Evolutionary conservation across 2,113 vertebrate genomes (phyloP).

Genomic region (Sakesphorus luctuosus): DNA sequence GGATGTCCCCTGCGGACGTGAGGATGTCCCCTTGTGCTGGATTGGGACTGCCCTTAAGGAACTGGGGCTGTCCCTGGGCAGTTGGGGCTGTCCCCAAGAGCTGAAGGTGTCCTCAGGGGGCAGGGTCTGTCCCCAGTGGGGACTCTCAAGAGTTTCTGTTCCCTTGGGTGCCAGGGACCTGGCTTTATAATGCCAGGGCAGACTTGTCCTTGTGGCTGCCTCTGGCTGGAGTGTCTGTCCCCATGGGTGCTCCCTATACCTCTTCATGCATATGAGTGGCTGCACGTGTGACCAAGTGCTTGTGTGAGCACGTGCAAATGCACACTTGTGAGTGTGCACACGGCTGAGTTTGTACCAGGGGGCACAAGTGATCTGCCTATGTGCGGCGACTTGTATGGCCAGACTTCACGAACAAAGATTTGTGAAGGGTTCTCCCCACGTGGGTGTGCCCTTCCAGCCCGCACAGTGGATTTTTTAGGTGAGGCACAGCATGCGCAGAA

Average conservation of each 20-base stretch:
- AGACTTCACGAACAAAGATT: no score
- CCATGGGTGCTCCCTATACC: accelerated
- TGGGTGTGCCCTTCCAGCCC: no score
- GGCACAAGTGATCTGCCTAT: accelerated
- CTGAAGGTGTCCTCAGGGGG: no score
- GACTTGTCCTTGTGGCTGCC: not conserved
- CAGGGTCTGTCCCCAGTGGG: accelerated
- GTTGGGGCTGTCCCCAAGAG: not conserved
- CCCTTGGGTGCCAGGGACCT: no score
- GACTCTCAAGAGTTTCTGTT: not conserved
- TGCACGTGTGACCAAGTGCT: accelerated
- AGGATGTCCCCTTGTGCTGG: no score
- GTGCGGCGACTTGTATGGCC: no score
- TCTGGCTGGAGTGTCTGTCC: accelerated
- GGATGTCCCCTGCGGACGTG: no score
- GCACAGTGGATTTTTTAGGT: no score
- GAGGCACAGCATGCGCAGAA: no score
- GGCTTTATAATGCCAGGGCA: not conserved
- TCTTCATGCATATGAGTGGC: accelerated
- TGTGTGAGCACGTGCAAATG: accelerated
- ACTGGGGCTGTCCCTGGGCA: not conserved
- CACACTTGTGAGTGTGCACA: accelerated
- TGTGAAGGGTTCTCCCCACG: no score
- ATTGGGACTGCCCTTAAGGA: accelerated
- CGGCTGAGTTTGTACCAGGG: accelerated